Conservation (phyloP, 2,113 vertebrate genomes). For the Ia io region DNA sequence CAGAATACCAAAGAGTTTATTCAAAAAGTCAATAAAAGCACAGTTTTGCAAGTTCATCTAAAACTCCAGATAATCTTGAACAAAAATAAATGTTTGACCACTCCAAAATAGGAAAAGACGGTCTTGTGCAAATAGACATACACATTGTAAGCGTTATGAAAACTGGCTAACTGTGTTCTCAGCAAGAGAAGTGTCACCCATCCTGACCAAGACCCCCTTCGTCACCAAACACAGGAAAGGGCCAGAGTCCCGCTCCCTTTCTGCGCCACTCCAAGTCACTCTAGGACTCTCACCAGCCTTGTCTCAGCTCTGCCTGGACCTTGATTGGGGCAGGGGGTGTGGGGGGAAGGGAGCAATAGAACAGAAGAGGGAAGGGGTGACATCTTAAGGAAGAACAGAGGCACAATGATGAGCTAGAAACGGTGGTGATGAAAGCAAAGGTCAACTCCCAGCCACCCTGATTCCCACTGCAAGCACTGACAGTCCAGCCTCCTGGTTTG, state of each 20-base stretch:
- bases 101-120: conserved; percentile 78
- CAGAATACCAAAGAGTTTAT: conserved; percentile 82
- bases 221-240: conserved; percentile 7
- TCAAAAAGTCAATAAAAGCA: conserved; percentile 87
- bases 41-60: conserved; percentile 86
- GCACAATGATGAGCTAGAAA: conserved; percentile 77
- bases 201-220: conserved; percentile 54
- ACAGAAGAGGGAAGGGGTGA: neutral
- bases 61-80: conserved; percentile 81
- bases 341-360: neutral
- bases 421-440: conserved; percentile 41
- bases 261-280: neutral
- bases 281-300: conserved; percentile 19
- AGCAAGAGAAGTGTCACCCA: conserved; percentile 20
- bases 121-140: conserved; percentile 85
- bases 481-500: neutral
- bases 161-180: conserved; percentile 79
- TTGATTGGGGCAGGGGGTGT: neutral
- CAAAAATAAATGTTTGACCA: conserved; percentile 83
- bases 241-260: conserved; percentile 6
- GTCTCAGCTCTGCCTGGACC: conserved; percentile 41
- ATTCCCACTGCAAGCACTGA: neutral
- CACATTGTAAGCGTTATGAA: conserved; percentile 80
- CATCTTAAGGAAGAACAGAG: conserved; percentile 68
- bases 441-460: neutral